A percentile compares a stretch with the other conserved stretches of the same genome.
Evolutionary conservation across 2,888 invertebrate genomes (phyloP).

Genomic region (Hypomecis punctinalis): DNA sequence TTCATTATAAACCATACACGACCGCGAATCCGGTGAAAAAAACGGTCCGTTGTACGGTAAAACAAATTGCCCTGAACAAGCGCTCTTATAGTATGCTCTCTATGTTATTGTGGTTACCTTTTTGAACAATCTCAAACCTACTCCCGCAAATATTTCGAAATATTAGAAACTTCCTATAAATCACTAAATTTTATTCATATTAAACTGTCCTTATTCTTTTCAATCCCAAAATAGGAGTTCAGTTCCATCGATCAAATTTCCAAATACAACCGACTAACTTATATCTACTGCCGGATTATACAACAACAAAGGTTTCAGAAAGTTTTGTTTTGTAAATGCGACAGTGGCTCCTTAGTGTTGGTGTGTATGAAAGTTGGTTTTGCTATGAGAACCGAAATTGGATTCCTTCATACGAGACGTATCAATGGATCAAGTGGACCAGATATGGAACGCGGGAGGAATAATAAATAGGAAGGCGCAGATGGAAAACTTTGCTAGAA

Average conservation of each 20-base stretch:
- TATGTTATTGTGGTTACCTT: no score
- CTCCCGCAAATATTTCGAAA: constrained; percentile 2
- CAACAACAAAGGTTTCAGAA: not conserved
- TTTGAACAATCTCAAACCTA: no score
- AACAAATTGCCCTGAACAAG: no score
- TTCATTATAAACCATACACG: no score
- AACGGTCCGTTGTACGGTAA: no score
- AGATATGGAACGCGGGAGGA: constrained; percentile 19
- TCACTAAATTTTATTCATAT: constrained; percentile 6
- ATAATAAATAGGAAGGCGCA: not conserved
- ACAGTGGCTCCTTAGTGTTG: not conserved
- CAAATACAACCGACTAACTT: not conserved
- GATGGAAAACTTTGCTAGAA: constrained; percentile 6
- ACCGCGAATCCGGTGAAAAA: no score
- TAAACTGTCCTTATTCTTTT: constrained; percentile 10
- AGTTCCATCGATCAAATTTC: constrained; percentile 14
- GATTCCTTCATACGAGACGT: constrained; percentile 16
- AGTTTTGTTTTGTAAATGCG: not conserved
- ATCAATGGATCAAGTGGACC: constrained; percentile 20
- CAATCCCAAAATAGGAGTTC: constrained; percentile 4
- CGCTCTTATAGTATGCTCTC: no score
- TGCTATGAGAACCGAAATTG: constrained; percentile 10
- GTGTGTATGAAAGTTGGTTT: not conserved
- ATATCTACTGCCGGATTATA: not conserved
- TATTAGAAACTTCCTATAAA: constrained; percentile 2